Conservation (phyloP, 2,888 invertebrate species). For the Poecilobothrus nobilitatus region DNA sequence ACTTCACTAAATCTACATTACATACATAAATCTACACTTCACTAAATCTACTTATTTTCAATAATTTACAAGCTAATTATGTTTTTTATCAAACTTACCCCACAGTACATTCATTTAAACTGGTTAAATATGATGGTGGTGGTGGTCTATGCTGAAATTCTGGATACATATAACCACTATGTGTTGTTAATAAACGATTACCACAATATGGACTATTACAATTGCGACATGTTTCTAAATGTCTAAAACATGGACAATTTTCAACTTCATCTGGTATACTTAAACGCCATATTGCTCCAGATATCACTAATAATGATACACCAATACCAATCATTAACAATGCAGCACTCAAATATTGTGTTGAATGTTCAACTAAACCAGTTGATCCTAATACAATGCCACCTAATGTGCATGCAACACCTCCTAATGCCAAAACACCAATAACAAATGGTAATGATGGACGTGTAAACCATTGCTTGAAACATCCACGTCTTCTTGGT, state of each 20-base stretch:
- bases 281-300: slow-evolving; percentile 87
- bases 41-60: too few relatives aligned
- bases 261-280: slow-evolving; percentile 69
- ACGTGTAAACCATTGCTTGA: slow-evolving; percentile 39
- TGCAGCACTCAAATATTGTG: slow-evolving; percentile 41
- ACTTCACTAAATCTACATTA: too few relatives aligned
- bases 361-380: slow-evolving; percentile 41
- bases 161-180: slow-evolving; percentile 84
- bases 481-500: slow-evolving; percentile 21
- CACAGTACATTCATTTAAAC: slow-evolving; percentile 90
- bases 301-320: slow-evolving; percentile 85
- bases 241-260: slow-evolving; percentile 55
- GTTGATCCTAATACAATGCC: slow-evolving; percentile 42
- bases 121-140: slow-evolving; percentile 91
- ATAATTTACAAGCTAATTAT: too few relatives aligned
- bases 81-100: slow-evolving; percentile 43
- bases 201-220: slow-evolving; percentile 59
- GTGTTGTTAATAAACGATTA: slow-evolving; percentile 67
- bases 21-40: too few relatives aligned
- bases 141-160: slow-evolving; percentile 94
- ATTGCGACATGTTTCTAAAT: slow-evolving; percentile 45
- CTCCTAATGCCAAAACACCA: slow-evolving; percentile 40
- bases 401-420: slow-evolving; percentile 41
- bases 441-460: slow-evolving; percentile 41
- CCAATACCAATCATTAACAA: slow-evolving; percentile 57